These are phyloP conservation scores for Malurus cyaneus DNA, from an alignment of 2,113 vertebrate species.

Conservation along the genomic window DNA sequence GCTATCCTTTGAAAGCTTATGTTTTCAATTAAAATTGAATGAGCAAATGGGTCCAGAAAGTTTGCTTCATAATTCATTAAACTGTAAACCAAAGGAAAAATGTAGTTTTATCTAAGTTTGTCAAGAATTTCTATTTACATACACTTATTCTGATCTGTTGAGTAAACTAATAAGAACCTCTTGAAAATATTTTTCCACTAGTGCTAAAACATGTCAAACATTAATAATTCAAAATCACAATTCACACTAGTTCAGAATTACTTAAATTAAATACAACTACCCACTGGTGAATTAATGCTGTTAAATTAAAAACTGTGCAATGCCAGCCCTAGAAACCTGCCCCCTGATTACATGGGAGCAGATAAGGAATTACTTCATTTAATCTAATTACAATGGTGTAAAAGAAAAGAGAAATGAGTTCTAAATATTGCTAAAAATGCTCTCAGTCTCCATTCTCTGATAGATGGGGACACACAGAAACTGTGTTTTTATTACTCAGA, in stretches of 20 bases:
- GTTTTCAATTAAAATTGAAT: neutral
- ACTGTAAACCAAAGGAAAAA: neutral
- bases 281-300: neutral
- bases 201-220: neutral
- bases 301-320: slow-evolving; percentile 2
- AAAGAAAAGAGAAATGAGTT: neutral
- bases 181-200: neutral
- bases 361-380: neutral
- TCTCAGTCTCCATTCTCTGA: neutral
- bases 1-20: neutral
- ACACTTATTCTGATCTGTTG: neutral
- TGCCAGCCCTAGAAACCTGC: neutral
- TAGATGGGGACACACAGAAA: neutral
- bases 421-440: neutral
- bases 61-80: neutral
- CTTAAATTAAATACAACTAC: neutral
- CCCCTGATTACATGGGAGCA: neutral
- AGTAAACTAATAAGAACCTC: neutral
- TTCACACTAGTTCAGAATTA: neutral
- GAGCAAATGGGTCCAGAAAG: neutral
- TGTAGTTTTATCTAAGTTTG: accelerated
- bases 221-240: neutral
- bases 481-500: neutral
- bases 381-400: neutral
- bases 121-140: neutral